Base-by-base conservation (phyloP, 2,888 invertebrate genomes). In the Dryomyza anilis region DNA sequence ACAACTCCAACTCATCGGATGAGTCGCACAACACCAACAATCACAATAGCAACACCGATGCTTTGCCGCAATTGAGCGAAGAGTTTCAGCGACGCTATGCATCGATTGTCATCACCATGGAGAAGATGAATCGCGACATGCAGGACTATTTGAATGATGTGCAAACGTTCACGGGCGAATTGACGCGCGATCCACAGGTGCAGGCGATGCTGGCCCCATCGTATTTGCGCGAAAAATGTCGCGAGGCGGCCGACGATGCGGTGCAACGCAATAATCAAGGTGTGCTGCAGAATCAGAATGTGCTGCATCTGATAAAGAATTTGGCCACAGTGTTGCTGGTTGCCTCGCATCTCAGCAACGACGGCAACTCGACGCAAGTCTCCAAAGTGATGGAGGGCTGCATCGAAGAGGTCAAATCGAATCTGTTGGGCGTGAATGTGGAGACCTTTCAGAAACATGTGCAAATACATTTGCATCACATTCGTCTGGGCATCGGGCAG, bases 61-160 rank as follows among this genome's bases (percentile, higher is more conserved):
- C 52, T 55, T 45, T 60, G 0, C 71, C 68, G 1, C 71, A 69
- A 29, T 65, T 74, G 75, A 88, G 92, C 4, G 89, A 92, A 68
- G 96, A 96, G 77, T 98, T 96, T 81, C 94, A 96, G 81, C 88
- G 92, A 72, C 90, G 91, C 76, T 98, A 98, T 85, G 97, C 97
- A 14, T 88, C 89, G 69, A 87, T 89, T 72, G 90, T 98, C 2
- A 89, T 97, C 62, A 94, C 96, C 70, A 87, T 98, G 73, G 97
- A 97, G 78, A 91, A 90, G 76, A 89, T 98, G 84, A 98, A 98
- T 83, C 88, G 88, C 73, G 94, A 96, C 79, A 87, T 98, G 70
- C 91, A 94, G 79, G 90, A 91, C 68, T 92, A 92, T 80, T 86
- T 97, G 57, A 91, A 91, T 77, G 91, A 92, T 76, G 92, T 96